A percentile compares a stretch with the other conserved stretches of the same genome.
Evolutionary conservation across 2,888 invertebrate genomes (phyloP).

Genomic region (Archaeoteleia sp.): DNA sequence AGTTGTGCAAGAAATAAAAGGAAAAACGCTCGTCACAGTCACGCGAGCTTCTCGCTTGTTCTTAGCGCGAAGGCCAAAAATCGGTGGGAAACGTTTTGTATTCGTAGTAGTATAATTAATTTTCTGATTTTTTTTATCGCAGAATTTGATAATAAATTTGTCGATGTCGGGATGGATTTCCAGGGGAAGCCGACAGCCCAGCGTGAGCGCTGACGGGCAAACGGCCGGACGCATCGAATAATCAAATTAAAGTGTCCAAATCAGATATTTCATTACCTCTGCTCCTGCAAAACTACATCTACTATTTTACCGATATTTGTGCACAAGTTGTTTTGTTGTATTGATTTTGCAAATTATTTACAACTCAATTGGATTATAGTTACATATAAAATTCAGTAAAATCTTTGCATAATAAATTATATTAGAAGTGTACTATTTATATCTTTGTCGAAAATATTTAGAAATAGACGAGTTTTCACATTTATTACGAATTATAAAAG

Average conservation of each 20-base stretch:
- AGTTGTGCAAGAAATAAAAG: constrained; percentile 13
- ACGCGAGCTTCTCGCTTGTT: constrained; percentile 22
- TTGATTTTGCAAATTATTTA: no score
- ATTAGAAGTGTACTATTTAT: no score
- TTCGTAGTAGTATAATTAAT: constrained; percentile 41
- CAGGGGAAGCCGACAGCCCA: constrained; percentile 12
- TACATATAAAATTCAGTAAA: no score
- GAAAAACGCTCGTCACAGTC: constrained; percentile 35
- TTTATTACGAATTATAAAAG: no score
- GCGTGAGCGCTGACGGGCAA: not conserved
- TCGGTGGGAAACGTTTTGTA: constrained; percentile 20
- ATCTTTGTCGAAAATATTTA: no score
- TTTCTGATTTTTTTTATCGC: constrained; percentile 16
- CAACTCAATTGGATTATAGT: no score
- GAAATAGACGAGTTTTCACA: no score
- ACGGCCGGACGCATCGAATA: constrained; percentile 15
- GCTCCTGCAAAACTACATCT: constrained; percentile 3
- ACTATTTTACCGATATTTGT: constrained; percentile 7
- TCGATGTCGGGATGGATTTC: constrained; percentile 41
- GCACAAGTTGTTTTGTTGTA: constrained; percentile 18
- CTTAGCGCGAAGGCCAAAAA: constrained; percentile 27
- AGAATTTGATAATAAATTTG: constrained; percentile 29
- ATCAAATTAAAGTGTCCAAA: constrained; percentile 27
- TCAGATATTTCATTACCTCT: constrained; percentile 22
- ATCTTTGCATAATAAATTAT: no score